Conservation (phyloP, 2,113 vertebrate genomes). For the Embiotoca jacksoni region DNA sequence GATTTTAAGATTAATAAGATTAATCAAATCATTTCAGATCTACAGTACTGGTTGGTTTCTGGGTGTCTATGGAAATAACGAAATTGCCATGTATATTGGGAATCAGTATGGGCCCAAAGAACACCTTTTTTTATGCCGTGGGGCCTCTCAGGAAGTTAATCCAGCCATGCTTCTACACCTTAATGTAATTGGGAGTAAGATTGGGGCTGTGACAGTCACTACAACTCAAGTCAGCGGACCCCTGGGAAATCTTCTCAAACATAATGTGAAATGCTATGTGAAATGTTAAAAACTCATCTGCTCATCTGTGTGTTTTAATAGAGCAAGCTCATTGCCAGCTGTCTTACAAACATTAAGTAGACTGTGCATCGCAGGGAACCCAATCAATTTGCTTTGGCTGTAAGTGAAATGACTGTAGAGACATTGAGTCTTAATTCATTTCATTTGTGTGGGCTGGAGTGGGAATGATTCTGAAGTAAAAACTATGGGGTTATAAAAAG, state of each 20-base stretch:
- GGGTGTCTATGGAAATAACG: not conserved
- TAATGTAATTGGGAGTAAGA: conserved; percentile 3
- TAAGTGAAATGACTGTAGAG: conserved; percentile 34
- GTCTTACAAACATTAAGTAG: conserved; percentile 21
- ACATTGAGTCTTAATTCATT: conserved; percentile 12
- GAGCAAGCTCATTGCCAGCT: conserved; percentile 13
- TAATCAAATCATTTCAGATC: not conserved
- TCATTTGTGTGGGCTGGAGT: not conserved
- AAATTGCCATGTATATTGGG: not conserved
- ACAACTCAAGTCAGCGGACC: not conserved
- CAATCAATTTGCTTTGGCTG: conserved; percentile 40
- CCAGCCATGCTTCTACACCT: not conserved
- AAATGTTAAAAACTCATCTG: conserved; percentile 10
- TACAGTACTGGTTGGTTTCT: not conserved
- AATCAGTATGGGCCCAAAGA: not conserved
- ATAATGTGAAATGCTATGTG: conserved; percentile 1
- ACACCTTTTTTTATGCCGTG: not conserved
- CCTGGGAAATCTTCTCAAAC: no score
- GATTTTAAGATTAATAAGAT: not conserved
- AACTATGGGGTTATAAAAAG: conserved; percentile 1
- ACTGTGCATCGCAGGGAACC: conserved; percentile 13
- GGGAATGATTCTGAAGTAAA: not conserved
- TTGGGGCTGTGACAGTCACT: not conserved
- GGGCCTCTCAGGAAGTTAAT: not conserved
- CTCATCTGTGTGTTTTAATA: conserved; percentile 31